Evolutionary conservation across 2,888 invertebrate genomes (phyloP).

Genomic region (Agrypnus murinus): DNA sequence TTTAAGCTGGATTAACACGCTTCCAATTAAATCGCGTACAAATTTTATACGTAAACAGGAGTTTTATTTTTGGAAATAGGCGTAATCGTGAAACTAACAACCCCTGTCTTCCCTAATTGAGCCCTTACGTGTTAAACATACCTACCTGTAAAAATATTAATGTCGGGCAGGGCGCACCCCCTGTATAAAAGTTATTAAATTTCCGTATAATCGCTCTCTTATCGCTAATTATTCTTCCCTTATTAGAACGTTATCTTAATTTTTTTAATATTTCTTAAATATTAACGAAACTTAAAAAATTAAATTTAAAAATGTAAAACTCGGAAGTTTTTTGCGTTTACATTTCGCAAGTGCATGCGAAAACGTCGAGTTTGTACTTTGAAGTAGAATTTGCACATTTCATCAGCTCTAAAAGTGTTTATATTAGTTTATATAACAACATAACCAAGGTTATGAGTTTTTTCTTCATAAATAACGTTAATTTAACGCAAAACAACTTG

Average conservation of each 20-base stretch:
- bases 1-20: neutral
- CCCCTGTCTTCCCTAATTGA: neutral
- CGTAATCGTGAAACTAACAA: neutral
- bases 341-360: slow-evolving; percentile 4
- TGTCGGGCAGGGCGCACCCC: neutral
- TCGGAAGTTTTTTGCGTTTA: neutral
- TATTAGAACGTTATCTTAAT: neutral
- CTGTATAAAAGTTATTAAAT: neutral
- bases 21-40: neutral
- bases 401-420: no score
- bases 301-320: neutral
- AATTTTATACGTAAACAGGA: neutral
- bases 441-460: slow-evolving; percentile 11
- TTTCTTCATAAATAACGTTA: neutral
- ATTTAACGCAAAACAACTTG: neutral
- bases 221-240: slow-evolving; percentile 3
- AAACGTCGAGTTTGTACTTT: no score
- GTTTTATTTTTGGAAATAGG: slow-evolving; percentile 8
- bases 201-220: neutral
- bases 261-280: neutral
- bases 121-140: slow-evolving; percentile 1
- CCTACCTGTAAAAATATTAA: neutral
- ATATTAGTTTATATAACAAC: no score
- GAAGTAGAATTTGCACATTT: no score
- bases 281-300: neutral